phyloP scores from a whole-genome alignment of 2,113 vertebrate species.

The Delphinus delphis region DNA sequence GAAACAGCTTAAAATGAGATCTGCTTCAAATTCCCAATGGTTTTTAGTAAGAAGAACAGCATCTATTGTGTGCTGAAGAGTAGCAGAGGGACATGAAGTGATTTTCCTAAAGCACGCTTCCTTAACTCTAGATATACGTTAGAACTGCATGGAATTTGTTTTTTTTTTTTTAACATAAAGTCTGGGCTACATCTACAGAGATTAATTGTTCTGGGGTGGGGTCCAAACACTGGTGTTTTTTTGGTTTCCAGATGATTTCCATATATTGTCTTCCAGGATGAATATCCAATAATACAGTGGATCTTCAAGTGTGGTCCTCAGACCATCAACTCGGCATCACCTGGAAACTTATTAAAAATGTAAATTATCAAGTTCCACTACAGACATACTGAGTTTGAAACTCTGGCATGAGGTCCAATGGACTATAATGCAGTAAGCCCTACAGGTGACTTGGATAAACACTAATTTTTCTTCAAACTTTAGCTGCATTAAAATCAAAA shows the following conservation, averaged over 20 bases:
- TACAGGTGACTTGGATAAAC: not conserved
- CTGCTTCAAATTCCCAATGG: constrained; percentile 29
- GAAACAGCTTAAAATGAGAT: constrained; percentile 56
- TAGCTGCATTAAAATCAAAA: not conserved
- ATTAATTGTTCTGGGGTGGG: not conserved
- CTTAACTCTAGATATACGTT: not conserved
- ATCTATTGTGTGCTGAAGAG: not conserved
- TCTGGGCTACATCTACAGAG: not conserved
- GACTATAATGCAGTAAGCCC: not conserved
- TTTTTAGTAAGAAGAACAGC: constrained; percentile 32
- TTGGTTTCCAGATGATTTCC: not conserved
- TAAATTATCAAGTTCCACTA: not conserved
- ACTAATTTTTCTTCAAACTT: not conserved
- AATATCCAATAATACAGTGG: not conserved
- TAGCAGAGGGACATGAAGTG: not conserved
- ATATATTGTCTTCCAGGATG: not conserved
- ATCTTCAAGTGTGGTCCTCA: not conserved
- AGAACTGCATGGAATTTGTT: not conserved
- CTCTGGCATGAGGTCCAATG: not conserved
- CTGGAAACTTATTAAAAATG: not conserved
- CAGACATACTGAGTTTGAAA: not conserved
- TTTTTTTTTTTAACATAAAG: not conserved
- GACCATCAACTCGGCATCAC: not conserved
- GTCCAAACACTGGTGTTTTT: not conserved
- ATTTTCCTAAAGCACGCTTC: not conserved